These are phyloP conservation scores for Capitulum mitella DNA, from an alignment of 2,888 invertebrate species.

Conservation along the genomic window DNA sequence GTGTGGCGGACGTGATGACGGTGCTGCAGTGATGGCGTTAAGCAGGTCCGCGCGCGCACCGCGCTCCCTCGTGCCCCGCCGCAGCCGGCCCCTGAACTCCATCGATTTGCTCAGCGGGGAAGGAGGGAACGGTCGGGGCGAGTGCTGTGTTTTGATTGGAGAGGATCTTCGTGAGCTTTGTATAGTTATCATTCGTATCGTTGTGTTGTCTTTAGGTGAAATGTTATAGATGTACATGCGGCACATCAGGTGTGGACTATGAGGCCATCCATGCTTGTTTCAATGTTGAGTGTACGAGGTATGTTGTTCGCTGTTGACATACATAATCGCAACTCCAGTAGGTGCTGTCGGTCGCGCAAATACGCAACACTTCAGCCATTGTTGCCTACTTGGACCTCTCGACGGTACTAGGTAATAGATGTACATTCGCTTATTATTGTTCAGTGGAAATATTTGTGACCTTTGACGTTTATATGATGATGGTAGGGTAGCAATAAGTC, in stretches of 20 bases:
- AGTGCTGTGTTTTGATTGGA: no score
- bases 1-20: background rate
- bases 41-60: background rate
- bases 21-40: background rate
- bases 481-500: constrained; percentile 21
- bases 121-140: background rate
- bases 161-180: background rate
- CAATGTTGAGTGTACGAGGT: background rate
- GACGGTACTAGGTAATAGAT: background rate
- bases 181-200: background rate
- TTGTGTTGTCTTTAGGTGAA: background rate
- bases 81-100: background rate
- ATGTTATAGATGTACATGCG: background rate
- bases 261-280: constrained; percentile 4
- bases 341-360: background rate
- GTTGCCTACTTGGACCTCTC: background rate
- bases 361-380: background rate
- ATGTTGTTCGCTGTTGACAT: background rate
- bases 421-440: background rate
- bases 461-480: background rate
- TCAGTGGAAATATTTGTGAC: background rate
- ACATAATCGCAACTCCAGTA: background rate
- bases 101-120: background rate
- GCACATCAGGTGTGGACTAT: background rate
- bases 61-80: background rate